Evolutionary conservation across 2,113 vertebrate genomes (phyloP).

Genomic region (Phalacrocorax pelagicus): DNA sequence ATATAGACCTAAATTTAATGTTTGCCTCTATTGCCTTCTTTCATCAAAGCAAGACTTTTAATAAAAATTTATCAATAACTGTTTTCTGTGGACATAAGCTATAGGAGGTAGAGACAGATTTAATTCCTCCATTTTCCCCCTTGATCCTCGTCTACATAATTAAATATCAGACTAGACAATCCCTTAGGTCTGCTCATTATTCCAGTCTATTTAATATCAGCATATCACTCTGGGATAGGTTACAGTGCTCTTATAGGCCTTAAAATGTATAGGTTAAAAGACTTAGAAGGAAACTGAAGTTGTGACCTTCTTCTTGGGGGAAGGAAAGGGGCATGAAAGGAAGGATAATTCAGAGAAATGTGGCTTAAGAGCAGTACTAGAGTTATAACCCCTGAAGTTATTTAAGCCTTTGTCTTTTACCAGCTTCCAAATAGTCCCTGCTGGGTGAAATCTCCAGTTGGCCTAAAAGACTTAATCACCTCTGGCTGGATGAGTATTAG

Average conservation of each 20-base stretch:
- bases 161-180: conserved; percentile 59
- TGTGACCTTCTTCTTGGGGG: conserved; percentile 6
- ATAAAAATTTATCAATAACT: background rate
- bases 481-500: conserved; percentile 63
- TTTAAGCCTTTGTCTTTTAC: conserved; percentile 6
- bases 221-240: conserved; percentile 14
- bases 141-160: conserved; percentile 54
- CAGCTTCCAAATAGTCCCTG: background rate
- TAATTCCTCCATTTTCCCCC: conserved; percentile 17
- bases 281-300: background rate
- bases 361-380: background rate
- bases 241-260: background rate
- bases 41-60: background rate
- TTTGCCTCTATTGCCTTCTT: background rate
- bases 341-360: conserved; percentile 6
- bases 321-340: background rate
- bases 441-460: conserved; percentile 56
- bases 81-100: background rate
- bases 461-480: conserved; percentile 58
- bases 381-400: conserved; percentile 28
- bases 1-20: background rate
- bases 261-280: conserved; percentile 22
- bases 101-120: background rate
- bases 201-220: conserved; percentile 56
- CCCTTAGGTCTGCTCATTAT: conserved; percentile 56